Base-by-base conservation (phyloP, 2,797 vertebrate genomes). In the Rhinoraja longicauda region DNA sequence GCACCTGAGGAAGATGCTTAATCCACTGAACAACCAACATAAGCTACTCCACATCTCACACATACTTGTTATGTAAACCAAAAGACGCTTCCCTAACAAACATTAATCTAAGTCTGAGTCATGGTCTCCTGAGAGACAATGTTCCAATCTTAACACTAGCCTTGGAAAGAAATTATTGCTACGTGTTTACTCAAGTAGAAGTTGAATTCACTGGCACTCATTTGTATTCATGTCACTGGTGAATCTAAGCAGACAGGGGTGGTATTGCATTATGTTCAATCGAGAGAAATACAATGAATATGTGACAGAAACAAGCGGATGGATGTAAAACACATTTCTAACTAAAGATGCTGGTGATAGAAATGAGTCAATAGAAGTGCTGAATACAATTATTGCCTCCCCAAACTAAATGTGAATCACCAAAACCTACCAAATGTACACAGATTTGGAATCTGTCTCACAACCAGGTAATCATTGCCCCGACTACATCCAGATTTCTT, bases 181-280 rank as follows among this genome's bases (percentile, higher is more conserved):
- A 92, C 45, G 10, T 73, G 90, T 75, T 92, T 88, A 88, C 84
- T 88, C 59, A 75, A 92, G 90, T 70, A 92, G 90, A 73, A 92
- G 39, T 45, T 72, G 90, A 91, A 91, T 73, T 26, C 67, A 92
- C 75, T 57, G 36, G 21, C 17, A 92, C 39, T 53, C 70, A 92
- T 92, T 92, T 92, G 75, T 92, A 91, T 91, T 91, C 90, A 73
- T 29, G 72, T 26, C 90, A 53, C 72, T 75, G 72, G 70, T 75
- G 70, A 92, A 17, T 92, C 39, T 72, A n/a, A 88, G 62, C 84
- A 17, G 72, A 39, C 67, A 73, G 64, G 45, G 73, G 36, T 24
- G 53, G 70, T 53, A 91, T 91, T 91, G 72, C 59, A 17, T 19
- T 57, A 73, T 7, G 26, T 39, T 8, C 90, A 92, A 67, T 5